These are phyloP conservation scores for Calliphora vomitoria DNA, from an alignment of 2,888 invertebrate species.

Conservation along the genomic window DNA sequence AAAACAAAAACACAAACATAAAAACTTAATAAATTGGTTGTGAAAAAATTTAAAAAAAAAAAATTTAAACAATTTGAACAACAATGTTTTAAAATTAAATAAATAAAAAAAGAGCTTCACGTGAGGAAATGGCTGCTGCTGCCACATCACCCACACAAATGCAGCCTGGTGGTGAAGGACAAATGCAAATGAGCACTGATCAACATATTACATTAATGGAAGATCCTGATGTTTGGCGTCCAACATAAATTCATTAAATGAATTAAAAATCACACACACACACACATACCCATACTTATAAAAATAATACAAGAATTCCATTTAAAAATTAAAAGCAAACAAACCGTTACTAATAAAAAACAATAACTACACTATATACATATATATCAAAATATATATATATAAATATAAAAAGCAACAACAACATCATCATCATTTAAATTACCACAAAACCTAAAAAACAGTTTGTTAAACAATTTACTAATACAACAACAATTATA, in stretches of 20 bases:
- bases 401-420: conserved; percentile 40
- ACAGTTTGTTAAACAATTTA: conserved; percentile 67
- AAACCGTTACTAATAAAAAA: conserved; percentile 68
- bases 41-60: conserved; percentile 60
- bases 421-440: conserved; percentile 38
- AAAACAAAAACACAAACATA: conserved; percentile 52
- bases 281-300: conserved; percentile 33
- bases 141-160: conserved; percentile 88
- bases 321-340: conserved; percentile 51
- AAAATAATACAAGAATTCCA: conserved; percentile 46
- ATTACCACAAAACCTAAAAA: conserved; percentile 34
- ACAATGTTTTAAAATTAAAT: conserved; percentile 54
- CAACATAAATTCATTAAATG: conserved; percentile 88
- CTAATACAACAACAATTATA: conserved; percentile 41
- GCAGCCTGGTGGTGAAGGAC: conserved; percentile 85
- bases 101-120: conserved; percentile 88
- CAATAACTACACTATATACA: conserved; percentile 63
- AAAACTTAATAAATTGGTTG: conserved; percentile 70
- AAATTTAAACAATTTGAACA: conserved; percentile 23
- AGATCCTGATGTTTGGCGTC: conserved; percentile 97
- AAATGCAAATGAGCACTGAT: conserved; percentile 84
- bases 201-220: conserved; percentile 94
- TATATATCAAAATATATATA: conserved; percentile 31
- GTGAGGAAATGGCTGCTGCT: conserved; percentile 94
- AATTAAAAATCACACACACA: conserved; percentile 26